phyloP scores from a whole-genome alignment of 1,140 invertebrate genomes.

The Callitettix versicolor region DNA sequence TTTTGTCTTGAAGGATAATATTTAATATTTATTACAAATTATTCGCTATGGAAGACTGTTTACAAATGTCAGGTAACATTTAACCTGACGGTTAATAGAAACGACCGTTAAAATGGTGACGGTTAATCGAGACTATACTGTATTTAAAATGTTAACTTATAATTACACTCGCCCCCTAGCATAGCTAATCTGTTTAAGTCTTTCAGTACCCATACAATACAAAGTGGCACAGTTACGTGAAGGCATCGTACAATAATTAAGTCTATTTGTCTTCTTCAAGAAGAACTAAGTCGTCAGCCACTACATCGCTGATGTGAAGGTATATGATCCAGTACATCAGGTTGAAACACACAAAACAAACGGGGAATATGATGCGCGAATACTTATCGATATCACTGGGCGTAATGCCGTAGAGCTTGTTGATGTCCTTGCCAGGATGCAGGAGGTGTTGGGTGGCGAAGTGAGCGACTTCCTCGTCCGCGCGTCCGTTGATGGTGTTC shows the following conservation, averaged over 20 bases:
- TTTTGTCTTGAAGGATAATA: no score
- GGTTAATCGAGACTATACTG: no score
- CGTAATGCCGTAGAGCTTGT: conserved; percentile 61
- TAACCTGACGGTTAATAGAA: no score
- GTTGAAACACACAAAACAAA: conserved; percentile 95
- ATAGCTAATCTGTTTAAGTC: no score
- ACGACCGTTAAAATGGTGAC: no score
- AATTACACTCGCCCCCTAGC: no score
- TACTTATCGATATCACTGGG: conserved; percentile 96
- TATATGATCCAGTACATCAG: conserved; percentile 98
- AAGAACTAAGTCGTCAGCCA: conserved; percentile 81
- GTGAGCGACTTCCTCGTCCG: conserved; percentile 49
- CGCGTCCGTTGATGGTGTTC: conserved; percentile 77
- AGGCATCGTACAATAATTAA: background rate
- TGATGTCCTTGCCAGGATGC: conserved; percentile 60
- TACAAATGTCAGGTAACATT: no score
- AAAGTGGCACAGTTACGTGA: no score
- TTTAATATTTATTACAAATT: no score
- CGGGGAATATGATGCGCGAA: conserved; percentile 88
- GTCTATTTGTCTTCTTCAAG: conserved; percentile 66
- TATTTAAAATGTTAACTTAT: no score
- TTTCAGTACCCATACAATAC: no score
- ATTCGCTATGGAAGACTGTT: no score
- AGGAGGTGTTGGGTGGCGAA: conserved; percentile 62
- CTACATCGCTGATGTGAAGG: conserved; percentile 87